Evolutionary conservation across 2,113 vertebrate genomes (phyloP).

Genomic region (Channa maculata): DNA sequence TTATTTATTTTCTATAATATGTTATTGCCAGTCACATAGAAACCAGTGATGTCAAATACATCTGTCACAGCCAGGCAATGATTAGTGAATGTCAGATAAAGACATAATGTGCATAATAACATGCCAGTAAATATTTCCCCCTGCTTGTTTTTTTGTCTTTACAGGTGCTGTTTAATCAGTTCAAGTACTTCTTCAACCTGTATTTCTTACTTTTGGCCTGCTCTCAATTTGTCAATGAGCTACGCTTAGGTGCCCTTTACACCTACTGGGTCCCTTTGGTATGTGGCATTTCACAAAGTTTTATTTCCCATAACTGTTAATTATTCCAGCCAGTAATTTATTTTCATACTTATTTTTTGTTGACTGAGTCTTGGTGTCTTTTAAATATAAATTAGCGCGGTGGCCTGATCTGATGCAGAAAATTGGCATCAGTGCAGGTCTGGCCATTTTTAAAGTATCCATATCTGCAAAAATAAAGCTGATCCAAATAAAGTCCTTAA

Average conservation of each 20-base stretch:
- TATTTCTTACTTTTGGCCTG: slow-evolving; percentile 97
- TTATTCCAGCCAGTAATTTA: neutral
- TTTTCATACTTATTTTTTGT: neutral
- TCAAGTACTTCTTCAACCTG: slow-evolving; percentile 99
- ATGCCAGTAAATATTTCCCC: slow-evolving; percentile 2
- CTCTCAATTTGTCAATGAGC: slow-evolving; percentile 96
- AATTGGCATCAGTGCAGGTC: too few species aligned
- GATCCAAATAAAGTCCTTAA: too few species aligned
- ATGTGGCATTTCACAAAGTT: slow-evolving; percentile 62
- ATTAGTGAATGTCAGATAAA: neutral
- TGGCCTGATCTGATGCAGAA: too few species aligned
- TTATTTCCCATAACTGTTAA: neutral
- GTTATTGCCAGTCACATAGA: neutral
- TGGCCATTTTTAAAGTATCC: too few species aligned
- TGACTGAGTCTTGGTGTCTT: too few species aligned
- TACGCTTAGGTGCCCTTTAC: slow-evolving; percentile 93
- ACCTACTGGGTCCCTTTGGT: slow-evolving; percentile 99
- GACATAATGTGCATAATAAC: neutral
- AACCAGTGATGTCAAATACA: neutral
- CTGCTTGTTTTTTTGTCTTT: slow-evolving; percentile 30
- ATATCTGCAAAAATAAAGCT: too few species aligned
- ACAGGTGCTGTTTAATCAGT: slow-evolving; percentile 97
- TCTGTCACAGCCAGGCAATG: neutral
- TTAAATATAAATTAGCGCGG: too few species aligned
- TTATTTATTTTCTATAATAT: too few species aligned